These are phyloP conservation scores for Dolomedes plantarius DNA, from an alignment of 2,888 invertebrate genomes.

Conservation along the genomic window DNA sequence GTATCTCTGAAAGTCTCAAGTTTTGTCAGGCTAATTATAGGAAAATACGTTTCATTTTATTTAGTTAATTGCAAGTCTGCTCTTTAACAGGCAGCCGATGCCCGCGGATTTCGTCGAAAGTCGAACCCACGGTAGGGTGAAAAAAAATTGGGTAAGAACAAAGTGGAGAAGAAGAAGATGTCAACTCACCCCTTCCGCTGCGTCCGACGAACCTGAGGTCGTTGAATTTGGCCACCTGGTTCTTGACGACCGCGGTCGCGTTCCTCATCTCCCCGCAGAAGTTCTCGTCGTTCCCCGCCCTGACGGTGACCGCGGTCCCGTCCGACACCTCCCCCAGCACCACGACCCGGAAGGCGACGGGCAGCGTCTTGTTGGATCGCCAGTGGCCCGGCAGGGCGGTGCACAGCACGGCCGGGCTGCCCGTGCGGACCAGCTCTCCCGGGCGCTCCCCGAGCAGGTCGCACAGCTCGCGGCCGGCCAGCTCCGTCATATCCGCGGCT, in stretches of 20 bases:
- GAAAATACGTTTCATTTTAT: too few relatives aligned
- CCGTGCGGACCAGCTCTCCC: slow-evolving; percentile 92
- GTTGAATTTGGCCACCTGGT: slow-evolving; percentile 97
- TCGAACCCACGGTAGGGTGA: too few relatives aligned
- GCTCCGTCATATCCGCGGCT: slow-evolving; percentile 40
- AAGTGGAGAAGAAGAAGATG: too few relatives aligned
- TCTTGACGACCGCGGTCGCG: slow-evolving; percentile 95
- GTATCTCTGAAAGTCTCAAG: too few relatives aligned
- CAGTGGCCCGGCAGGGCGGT: slow-evolving; percentile 96
- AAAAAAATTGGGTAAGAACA: too few relatives aligned
- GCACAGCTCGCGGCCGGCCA: slow-evolving; percentile 79
- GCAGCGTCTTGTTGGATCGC: slow-evolving; percentile 85
- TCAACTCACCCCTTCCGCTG: slow-evolving; percentile 95
- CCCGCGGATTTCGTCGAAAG: too few relatives aligned
- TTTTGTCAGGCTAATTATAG: too few relatives aligned
- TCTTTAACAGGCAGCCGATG: too few relatives aligned
- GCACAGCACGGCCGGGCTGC: slow-evolving; percentile 95
- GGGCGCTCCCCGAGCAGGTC: slow-evolving; percentile 82
- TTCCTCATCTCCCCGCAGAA: slow-evolving; percentile 95
- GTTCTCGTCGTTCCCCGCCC: slow-evolving; percentile 98
- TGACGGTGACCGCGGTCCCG: slow-evolving; percentile 93
- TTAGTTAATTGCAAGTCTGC: too few relatives aligned
- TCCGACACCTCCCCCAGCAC: slow-evolving; percentile 94
- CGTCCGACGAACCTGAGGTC: slow-evolving; percentile 97
- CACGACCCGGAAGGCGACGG: slow-evolving; percentile 80